Conservation (phyloP, 2,888 invertebrate species). For the Lypha dubia region DNA sequence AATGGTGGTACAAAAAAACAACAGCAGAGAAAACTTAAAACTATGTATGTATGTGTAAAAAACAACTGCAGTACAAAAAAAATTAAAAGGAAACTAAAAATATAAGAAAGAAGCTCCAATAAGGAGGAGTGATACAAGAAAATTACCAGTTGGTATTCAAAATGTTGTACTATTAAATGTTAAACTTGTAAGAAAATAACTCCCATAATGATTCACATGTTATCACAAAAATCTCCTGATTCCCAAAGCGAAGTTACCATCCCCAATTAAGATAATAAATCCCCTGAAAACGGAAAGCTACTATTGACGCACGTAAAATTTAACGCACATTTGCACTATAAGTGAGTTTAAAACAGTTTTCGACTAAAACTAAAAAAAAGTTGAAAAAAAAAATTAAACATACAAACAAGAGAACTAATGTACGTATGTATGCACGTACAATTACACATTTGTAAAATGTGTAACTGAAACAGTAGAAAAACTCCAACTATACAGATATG, state of each 20-base stretch:
- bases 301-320: slow-evolving; percentile 25
- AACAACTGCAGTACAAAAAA: neutral
- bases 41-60: too few species aligned
- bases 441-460: slow-evolving; percentile 34
- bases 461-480: slow-evolving; percentile 51
- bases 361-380: slow-evolving; percentile 23
- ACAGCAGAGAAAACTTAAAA: neutral
- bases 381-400: slow-evolving; percentile 24
- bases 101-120: too few species aligned
- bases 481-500: neutral
- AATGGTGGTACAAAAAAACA: slow-evolving; percentile 30
- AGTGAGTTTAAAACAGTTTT: slow-evolving; percentile 47
- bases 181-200: too few species aligned
- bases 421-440: neutral
- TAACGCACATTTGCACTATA: slow-evolving; percentile 24
- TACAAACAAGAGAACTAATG: slow-evolving; percentile 14
- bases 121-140: too few species aligned
- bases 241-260: too few species aligned
- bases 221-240: too few species aligned
- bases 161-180: too few species aligned
- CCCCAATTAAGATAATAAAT: too few species aligned
- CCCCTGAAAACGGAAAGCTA: too few species aligned
- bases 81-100: neutral
- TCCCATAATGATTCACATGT: too few species aligned
- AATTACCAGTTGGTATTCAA: too few species aligned